phyloP scores from a whole-genome alignment of 1,140 invertebrate species.

The Drosophila prosaltans region DNA sequence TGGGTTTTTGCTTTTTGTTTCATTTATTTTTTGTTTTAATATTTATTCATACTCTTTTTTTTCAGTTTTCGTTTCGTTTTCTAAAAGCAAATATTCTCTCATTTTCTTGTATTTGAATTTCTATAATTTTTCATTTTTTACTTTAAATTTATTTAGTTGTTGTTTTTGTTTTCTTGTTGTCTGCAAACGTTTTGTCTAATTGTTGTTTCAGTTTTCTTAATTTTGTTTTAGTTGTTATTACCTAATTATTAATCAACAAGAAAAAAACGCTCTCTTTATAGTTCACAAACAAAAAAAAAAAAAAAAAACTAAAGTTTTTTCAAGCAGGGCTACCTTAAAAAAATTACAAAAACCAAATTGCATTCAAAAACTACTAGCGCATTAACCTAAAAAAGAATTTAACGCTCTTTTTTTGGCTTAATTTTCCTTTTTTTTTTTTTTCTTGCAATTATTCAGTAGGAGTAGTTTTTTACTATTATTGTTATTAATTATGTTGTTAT shows the following conservation, averaged over 20 bases:
- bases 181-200: slow-evolving; percentile 32
- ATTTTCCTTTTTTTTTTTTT: not conserved
- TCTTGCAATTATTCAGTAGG: slow-evolving; percentile 30
- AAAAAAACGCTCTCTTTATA: slow-evolving; percentile 59
- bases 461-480: slow-evolving; percentile 41
- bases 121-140: slow-evolving; percentile 6
- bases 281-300: slow-evolving; percentile 10
- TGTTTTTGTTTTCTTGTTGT: slow-evolving; percentile 41
- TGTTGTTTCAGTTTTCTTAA: slow-evolving; percentile 37
- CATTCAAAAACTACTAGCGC: slow-evolving; percentile 63
- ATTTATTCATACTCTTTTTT: slow-evolving; percentile 35
- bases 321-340: slow-evolving; percentile 66
- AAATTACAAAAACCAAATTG: slow-evolving; percentile 65
- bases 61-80: slow-evolving; percentile 30
- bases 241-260: slow-evolving; percentile 81
- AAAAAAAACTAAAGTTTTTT: slow-evolving; percentile 34
- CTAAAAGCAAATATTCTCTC: slow-evolving; percentile 48
- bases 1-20: slow-evolving; percentile 16
- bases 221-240: slow-evolving; percentile 60
- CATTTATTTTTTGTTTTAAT: slow-evolving; percentile 19
- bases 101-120: slow-evolving; percentile 17
- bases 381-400: slow-evolving; percentile 61
- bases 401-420: slow-evolving; percentile 8
- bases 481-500: slow-evolving; percentile 27
- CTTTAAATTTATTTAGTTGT: slow-evolving; percentile 33